Evolutionary conservation across 1,140 invertebrate species (phyloP).

Genomic region (Drosophila pandora): DNA sequence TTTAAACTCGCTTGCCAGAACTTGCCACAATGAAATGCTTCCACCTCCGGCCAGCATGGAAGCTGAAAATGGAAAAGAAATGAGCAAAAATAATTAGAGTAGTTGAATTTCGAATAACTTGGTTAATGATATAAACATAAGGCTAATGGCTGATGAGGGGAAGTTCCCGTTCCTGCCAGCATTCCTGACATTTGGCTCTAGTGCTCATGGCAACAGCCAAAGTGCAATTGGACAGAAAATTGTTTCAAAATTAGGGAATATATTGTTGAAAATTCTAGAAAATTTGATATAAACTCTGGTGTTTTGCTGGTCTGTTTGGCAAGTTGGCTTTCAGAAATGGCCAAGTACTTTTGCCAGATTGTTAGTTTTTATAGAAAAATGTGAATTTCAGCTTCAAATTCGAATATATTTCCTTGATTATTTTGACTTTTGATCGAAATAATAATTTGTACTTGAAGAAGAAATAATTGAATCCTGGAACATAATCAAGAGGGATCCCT

Average conservation of each 20-base stretch:
- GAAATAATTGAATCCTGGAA: background rate
- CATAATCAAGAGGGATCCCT: background rate
- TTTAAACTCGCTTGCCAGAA: background rate
- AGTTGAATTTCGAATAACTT: constrained; percentile 41
- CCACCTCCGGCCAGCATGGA: background rate
- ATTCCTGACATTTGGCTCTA: constrained; percentile 12
- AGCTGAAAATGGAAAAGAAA: constrained; percentile 2
- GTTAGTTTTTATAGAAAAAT: background rate
- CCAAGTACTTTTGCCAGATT: constrained; percentile 4
- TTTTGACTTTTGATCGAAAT: too few relatives aligned
- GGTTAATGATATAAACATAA: constrained; percentile 59
- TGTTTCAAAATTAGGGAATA: constrained; percentile 39
- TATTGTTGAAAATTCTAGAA: constrained; percentile 25
- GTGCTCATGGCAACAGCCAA: constrained; percentile 22
- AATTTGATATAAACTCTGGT: constrained; percentile 26
- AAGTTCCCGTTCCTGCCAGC: background rate
- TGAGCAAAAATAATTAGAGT: constrained; percentile 50
- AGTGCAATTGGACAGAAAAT: constrained; percentile 39
- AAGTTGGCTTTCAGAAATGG: constrained; percentile 13
- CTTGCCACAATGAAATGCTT: constrained; percentile 28
- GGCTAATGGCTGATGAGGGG: constrained; percentile 22
- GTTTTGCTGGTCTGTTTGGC: background rate
- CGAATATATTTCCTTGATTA: too few relatives aligned
- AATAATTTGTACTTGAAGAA: background rate
- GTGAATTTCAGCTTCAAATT: too few relatives aligned